Base-by-base conservation (phyloP, 2,797 vertebrate species). In the Galagoides demidoff region DNA sequence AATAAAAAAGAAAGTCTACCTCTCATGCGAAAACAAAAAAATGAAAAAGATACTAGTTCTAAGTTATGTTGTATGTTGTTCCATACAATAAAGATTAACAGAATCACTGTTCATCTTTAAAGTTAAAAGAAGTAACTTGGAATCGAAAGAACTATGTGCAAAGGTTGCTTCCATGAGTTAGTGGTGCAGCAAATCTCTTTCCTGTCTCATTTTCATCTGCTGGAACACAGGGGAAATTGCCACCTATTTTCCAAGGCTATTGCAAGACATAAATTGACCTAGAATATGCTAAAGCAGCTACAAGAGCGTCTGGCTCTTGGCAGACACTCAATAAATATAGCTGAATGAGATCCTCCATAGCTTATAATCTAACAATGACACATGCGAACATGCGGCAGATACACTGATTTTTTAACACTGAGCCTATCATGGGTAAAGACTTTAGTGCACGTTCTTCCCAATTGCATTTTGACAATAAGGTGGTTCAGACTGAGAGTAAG, bases 181-280 rank as follows among this genome's bases (percentile, higher is more conserved):
- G 73, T 86, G 45, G 78, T 92, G 4, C 45, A 79, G 19, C 61
- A 34, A 89, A 43, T 55, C 49, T 85, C 27, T 63, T 79, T 83
- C 57, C 37, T 88, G 55, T 83, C 94, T 87, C 66, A 34, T 89
- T 93, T 95, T 84, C 84, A 71, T 91, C 22, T 55, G 91, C 82
- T 76, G 37, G 9, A 95, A 22, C 91, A 64, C 37, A 49, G n/a
- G 34, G 57, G 92, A 88, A 89, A 87, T 83, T 90, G 57, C 82
- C 57, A 59, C 85, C 85, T 57, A 85, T 79, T 89, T 96, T 84
- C 39, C 88, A 74, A 95, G 85, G 89, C 83, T 95, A 34, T 87
- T 73, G 61, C 95, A 87, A 93, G 87, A 96, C 95, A 85, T 55
- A 92, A 95, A 96, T 96, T 96, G 97, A 94, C 95, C 96, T 92